These are phyloP conservation scores for Arenicola marina DNA, from an alignment of 2,888 invertebrate genomes.

Conservation along the genomic window DNA sequence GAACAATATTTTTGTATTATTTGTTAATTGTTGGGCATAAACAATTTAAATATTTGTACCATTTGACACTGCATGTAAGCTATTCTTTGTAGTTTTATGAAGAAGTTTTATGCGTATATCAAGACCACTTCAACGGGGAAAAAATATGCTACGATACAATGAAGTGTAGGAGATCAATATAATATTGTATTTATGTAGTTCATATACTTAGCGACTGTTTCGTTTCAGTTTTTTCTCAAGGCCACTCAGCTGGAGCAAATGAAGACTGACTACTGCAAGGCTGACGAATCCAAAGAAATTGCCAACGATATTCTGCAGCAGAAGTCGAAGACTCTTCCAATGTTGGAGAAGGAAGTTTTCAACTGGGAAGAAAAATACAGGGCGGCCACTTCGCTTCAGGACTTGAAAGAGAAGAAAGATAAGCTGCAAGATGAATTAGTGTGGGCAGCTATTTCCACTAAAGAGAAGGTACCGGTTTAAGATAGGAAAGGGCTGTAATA, in stretches of 20 bases:
- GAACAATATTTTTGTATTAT: too few relatives aligned
- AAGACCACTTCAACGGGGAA: too few relatives aligned
- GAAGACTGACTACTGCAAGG: conserved; percentile 51
- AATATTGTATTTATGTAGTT: too few relatives aligned
- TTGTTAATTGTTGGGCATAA: too few relatives aligned
- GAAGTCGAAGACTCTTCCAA: conserved; percentile 56
- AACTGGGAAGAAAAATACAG: conserved; percentile 67
- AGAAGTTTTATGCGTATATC: too few relatives aligned
- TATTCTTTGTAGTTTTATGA: too few relatives aligned
- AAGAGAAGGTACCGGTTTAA: conserved; percentile 46
- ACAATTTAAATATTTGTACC: too few relatives aligned
- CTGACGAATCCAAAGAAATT: conserved; percentile 44
- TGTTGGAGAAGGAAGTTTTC: conserved; percentile 57
- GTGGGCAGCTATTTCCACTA: conserved; percentile 64
- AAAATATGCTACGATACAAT: too few relatives aligned
- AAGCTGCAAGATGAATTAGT: conserved; percentile 68
- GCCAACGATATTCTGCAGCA: conserved; percentile 47
- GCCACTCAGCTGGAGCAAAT: conserved; percentile 75
- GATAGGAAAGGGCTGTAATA: too few relatives aligned
- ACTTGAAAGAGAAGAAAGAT: conserved; percentile 64
- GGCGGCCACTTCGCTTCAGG: conserved; percentile 66
- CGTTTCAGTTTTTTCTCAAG: conserved; percentile 70
- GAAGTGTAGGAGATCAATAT: too few relatives aligned
- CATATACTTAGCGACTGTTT: too few relatives aligned
- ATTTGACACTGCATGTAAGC: too few relatives aligned